Percentiles rank a stretch among this genome's conserved stretches.
Evolutionary conservation across 2,888 invertebrate species (phyloP).

Genomic region (Euplexia lucipara): DNA sequence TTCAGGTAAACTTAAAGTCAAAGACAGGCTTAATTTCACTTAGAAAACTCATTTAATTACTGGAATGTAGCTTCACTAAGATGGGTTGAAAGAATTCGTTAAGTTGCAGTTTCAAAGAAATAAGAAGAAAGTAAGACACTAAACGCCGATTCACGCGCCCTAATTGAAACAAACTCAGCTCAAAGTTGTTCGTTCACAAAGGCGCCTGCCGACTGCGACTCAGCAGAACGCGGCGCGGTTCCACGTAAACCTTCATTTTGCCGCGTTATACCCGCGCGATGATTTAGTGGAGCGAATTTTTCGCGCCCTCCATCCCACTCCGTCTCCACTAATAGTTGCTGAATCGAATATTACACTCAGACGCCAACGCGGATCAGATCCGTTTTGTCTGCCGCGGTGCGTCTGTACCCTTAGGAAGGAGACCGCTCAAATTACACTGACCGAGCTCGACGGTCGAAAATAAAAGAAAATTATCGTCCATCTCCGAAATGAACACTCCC

Average conservation of each 20-base stretch:
- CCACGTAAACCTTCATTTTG: slow-evolving; percentile 71
- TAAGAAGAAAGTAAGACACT: slow-evolving; percentile 66
- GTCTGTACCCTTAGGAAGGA: slow-evolving; percentile 56
- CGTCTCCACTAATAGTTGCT: slow-evolving; percentile 76
- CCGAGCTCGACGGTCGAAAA: slow-evolving; percentile 62
- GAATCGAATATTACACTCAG: slow-evolving; percentile 74
- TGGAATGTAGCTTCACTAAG: slow-evolving; percentile 48
- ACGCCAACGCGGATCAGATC: slow-evolving; percentile 62
- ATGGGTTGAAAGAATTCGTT: slow-evolving; percentile 56
- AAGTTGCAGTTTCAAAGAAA: slow-evolving; percentile 68
- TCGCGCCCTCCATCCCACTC: slow-evolving; percentile 61
- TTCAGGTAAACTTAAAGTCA: slow-evolving; percentile 27
- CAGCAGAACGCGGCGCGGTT: slow-evolving; percentile 67
- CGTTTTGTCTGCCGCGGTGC: slow-evolving; percentile 54
- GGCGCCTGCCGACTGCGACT: slow-evolving; percentile 63
- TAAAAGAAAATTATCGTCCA: slow-evolving; percentile 71
- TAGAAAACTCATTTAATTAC: slow-evolving; percentile 55
- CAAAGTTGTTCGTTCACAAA: slow-evolving; percentile 67
- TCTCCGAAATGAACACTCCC: slow-evolving; percentile 67
- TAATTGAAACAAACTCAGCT: slow-evolving; percentile 78
- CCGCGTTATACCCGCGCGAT: slow-evolving; percentile 70
- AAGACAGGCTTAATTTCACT: slow-evolving; percentile 30
- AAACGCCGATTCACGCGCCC: slow-evolving; percentile 75
- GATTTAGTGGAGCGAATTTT: slow-evolving; percentile 80
- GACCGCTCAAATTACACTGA: slow-evolving; percentile 46